Base-by-base conservation (phyloP, 2,888 invertebrate species). In the Tromatobia lineatoria region DNA sequence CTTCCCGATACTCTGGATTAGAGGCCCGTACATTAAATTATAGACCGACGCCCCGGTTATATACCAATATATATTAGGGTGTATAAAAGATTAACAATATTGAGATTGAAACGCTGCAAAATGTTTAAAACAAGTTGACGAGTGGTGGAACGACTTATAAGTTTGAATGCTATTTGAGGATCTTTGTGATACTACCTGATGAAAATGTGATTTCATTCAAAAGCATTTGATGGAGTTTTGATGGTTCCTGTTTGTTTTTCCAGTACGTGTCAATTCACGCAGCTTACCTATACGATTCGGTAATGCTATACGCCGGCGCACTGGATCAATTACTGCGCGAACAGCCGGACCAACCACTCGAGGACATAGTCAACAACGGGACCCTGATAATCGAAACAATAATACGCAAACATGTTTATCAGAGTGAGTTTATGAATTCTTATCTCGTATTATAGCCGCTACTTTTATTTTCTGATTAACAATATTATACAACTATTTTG, bases 271-370 rank as follows among this genome's bases (percentile, higher is more conserved):
- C 97, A 54, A 97, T 98, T 88, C 98, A 98, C 93, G 99, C 99
- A 80, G 98, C 98, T 59, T 98, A 99, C 94, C 95, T 98, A 87
- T 99, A 99, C 94, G 99, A 99, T 94, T 98, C 99, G 0, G 97
- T 99, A 52, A 96, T 96, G 93, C 94, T 99, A 45, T 99, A 99
- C 93, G 98, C 99, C 25, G 95, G 95, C 88, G 99, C 99, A 1
- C 94, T 99, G 88, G 96, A 98, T 90, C 95, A 96, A 89, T 94
- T 98, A 61, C 94, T 98, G 80, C 90, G 92, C 11, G 94, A 95
- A 79, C 94, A 95, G 84, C 96, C 96, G 54, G 95, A 96, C 78
- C 94, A 94, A 25, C 95, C 96, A 86, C 95, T 98, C 87, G 94
- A 95, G 86, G 95, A 95, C 87, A 95, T 98, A 86, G 97, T 97